Conservation (phyloP, 2,797 vertebrate species). For the Falco concolor region DNA sequence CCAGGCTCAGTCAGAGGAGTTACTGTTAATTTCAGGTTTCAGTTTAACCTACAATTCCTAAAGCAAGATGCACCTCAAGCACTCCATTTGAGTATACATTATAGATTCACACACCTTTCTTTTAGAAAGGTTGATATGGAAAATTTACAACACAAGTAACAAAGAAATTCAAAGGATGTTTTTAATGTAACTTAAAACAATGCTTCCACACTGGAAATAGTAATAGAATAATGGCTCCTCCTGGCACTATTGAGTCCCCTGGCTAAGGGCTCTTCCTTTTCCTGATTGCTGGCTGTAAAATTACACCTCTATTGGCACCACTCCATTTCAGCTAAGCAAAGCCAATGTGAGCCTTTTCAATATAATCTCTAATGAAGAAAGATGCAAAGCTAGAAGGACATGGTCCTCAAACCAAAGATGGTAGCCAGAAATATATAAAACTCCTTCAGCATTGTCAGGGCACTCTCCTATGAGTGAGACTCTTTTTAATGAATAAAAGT, state of each 20-base stretch:
- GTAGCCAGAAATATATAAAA: not conserved
- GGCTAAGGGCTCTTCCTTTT: conserved; percentile 57
- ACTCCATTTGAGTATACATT: not conserved
- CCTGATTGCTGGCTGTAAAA: conserved; percentile 77
- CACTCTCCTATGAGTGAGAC: not conserved
- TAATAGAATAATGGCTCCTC: conserved; percentile 53
- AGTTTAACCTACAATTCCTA: not conserved
- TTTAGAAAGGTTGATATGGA: not conserved
- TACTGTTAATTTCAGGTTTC: not conserved
- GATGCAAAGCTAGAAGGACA: not conserved
- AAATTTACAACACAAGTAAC: conserved; percentile 27
- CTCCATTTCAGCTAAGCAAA: conserved; percentile 45
- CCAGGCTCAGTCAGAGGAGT: not conserved
- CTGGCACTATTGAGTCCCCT: conserved; percentile 31
- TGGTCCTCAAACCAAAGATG: not conserved
- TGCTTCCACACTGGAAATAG: conserved; percentile 51
- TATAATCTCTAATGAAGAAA: not conserved
- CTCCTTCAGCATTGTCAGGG: not conserved
- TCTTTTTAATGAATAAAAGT: not conserved
- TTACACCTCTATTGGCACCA: conserved; percentile 69
- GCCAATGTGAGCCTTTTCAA: not conserved
- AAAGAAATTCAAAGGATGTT: conserved; percentile 56
- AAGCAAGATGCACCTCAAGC: not conserved
- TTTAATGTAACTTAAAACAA: conserved; percentile 60
- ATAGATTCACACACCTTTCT: not conserved